phyloP scores from a whole-genome alignment of 1,140 invertebrate species.

The Propsilocerus akamusi region DNA sequence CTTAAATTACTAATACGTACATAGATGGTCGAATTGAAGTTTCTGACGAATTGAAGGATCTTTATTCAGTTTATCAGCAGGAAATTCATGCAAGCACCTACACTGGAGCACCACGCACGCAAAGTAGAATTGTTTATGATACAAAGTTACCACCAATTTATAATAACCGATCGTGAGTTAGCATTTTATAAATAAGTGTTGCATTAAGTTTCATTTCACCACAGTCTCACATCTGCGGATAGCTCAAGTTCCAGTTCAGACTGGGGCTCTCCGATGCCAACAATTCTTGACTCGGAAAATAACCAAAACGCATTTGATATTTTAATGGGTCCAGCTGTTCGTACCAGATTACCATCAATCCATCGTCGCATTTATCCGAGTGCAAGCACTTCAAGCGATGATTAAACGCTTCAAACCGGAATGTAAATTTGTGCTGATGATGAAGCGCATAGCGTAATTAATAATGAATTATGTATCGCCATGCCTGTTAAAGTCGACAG shows the following conservation, averaged over 20 bases:
- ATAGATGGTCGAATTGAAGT: constrained; percentile 44
- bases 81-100: constrained; percentile 61
- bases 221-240: constrained; percentile 20
- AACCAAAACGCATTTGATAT: constrained; percentile 15
- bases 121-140: constrained; percentile 12
- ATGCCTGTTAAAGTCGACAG: no score
- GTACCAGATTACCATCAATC: constrained; percentile 16
- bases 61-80: constrained; percentile 72
- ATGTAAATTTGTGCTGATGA: no score
- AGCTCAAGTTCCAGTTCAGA: constrained; percentile 23
- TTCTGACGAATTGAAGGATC: constrained; percentile 59
- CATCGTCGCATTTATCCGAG: not conserved
- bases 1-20: constrained; percentile 10
- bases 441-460: no score
- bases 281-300: constrained; percentile 13
- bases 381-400: not conserved
- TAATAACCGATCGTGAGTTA: constrained; percentile 18
- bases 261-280: constrained; percentile 22
- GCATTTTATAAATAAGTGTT: constrained; percentile 1
- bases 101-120: constrained; percentile 22
- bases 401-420: no score
- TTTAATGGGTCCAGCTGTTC: constrained; percentile 20
- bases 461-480: no score
- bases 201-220: not conserved
- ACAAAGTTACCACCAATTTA: constrained; percentile 23